Evolutionary conservation across 2,797 vertebrate genomes (phyloP).

Genomic region (Channa striata): DNA sequence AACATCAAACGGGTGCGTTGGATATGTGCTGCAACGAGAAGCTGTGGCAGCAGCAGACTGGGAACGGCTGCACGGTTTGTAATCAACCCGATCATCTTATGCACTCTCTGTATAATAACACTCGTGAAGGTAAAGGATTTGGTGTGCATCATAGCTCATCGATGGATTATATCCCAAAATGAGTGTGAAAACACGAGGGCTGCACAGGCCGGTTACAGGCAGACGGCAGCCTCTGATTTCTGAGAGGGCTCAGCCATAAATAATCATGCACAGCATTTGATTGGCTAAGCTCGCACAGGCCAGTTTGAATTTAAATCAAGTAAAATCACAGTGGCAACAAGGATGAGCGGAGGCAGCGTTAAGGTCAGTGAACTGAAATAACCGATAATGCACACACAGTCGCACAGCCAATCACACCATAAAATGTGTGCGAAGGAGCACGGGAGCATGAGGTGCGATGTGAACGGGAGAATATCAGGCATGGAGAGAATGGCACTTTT

Average conservation of each 20-base stretch:
- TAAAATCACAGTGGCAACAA: conserved; percentile 31
- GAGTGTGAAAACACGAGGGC: conserved; percentile 5
- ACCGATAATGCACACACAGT: conserved; percentile 22
- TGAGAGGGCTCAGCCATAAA: conserved; percentile 40
- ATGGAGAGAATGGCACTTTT: background rate
- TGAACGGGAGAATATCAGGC: conserved; percentile 6
- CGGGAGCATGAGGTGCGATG: conserved; percentile 11
- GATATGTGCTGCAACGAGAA: background rate
- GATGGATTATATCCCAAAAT: background rate
- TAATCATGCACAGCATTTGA: conserved; percentile 62
- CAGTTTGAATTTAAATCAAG: conserved; percentile 58
- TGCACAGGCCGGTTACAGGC: conserved; percentile 1
- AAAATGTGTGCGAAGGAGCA: conserved; percentile 28
- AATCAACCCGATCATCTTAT: background rate
- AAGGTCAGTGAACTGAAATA: conserved; percentile 43
- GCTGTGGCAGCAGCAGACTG: background rate
- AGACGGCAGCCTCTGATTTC: conserved; percentile 39
- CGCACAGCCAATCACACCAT: conserved; percentile 22
- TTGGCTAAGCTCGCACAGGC: conserved; percentile 49
- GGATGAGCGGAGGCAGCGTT: conserved; percentile 45
- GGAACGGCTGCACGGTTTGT: background rate
- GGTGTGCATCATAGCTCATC: background rate
- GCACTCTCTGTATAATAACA: no score
- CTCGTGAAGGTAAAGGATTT: background rate
- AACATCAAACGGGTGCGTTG: background rate